Base-by-base conservation (phyloP, 2,113 vertebrate species). In the Oceanodroma tethys region DNA sequence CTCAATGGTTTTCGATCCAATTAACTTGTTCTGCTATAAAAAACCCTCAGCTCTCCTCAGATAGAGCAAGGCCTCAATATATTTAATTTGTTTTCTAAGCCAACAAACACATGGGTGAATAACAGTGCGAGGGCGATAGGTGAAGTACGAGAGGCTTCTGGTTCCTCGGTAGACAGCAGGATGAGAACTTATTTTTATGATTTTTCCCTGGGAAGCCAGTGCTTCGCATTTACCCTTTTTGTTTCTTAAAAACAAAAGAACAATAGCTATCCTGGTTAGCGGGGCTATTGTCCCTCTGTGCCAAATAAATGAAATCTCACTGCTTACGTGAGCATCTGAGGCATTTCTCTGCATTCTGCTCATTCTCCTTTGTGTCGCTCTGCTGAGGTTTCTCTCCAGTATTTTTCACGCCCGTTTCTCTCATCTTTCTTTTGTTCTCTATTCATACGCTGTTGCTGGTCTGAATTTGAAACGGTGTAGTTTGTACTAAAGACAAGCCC, bases 211-310 rank as follows among this genome's bases (percentile, higher is more conserved):
- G 94, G 97, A 95, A 97, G 81, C 86, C 62, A 53, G 55, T 88
- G 83, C 80, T 92, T 96, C 0, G 0, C 81, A 40, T 95, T 89
- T 96, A 82, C 86, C 84, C 84, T 90, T 97, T 96, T 88, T 96
- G 93, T 95, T 97, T 94, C 79, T 92, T 83, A 93, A 97, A 95
- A 96, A 97, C 96, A 97, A 97, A 97, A 82, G 91, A 97, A 97
- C 96, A 97, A 97, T 95, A 95, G 93, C 81, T 95, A 85, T 96
- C 87, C 94, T 86, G 91, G 87, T 95, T 96, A 90, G 95, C 18
- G 1, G 30, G 66, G 70, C 91, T 94, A 91, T 96, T 93, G 89
- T 97, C 81, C 38, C 63, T 88, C 93, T 55, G 62, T 92, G 74
- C 90, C 93, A 88, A 94, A 89, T 90, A 96, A 95, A 94, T 94